Evolutionary conservation across 2,888 invertebrate species (phyloP).

Genomic region (Congeria kusceri): DNA sequence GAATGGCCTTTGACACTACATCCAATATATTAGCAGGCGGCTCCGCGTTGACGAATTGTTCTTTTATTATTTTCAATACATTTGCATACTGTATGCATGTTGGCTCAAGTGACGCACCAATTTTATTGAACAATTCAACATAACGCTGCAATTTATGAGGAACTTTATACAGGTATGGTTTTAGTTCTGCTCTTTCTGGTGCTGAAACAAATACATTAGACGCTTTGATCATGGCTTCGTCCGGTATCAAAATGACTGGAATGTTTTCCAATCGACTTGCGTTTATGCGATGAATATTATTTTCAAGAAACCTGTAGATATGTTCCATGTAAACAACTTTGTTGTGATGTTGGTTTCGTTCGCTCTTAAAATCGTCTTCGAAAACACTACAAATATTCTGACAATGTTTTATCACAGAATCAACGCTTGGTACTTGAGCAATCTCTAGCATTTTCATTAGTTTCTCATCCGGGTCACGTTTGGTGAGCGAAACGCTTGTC

Average conservation of each 20-base stretch:
- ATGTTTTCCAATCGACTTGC: conserved; percentile 12
- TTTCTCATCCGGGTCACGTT: too few species aligned
- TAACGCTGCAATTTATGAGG: conserved; percentile 33
- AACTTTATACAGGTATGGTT: conserved; percentile 34
- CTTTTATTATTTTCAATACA: conserved; percentile 26
- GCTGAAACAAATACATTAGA: conserved; percentile 22
- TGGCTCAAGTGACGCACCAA: conserved; percentile 32
- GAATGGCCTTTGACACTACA: conserved; percentile 8
- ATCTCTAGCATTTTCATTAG: too few species aligned
- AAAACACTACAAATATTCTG: conserved; percentile 34
- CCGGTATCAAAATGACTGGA: conserved; percentile 26
- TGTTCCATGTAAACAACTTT: conserved; percentile 12
- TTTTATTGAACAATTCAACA: conserved; percentile 23
- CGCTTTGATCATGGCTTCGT: conserved; percentile 21
- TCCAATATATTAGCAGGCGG: conserved; percentile 18
- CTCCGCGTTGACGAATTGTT: conserved; percentile 14
- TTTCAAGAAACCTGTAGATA: conserved; percentile 14
- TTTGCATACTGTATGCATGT: conserved; percentile 32
- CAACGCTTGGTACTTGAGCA: neutral
- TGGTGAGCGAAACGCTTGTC: too few species aligned
- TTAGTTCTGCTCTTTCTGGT: conserved; percentile 12
- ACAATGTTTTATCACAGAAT: conserved; percentile 34
- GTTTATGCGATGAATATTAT: neutral
- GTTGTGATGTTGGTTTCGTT: neutral
- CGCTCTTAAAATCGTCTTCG: neutral